Conservation (phyloP, 2,888 invertebrate genomes). For the Drosophila anceps region DNA sequence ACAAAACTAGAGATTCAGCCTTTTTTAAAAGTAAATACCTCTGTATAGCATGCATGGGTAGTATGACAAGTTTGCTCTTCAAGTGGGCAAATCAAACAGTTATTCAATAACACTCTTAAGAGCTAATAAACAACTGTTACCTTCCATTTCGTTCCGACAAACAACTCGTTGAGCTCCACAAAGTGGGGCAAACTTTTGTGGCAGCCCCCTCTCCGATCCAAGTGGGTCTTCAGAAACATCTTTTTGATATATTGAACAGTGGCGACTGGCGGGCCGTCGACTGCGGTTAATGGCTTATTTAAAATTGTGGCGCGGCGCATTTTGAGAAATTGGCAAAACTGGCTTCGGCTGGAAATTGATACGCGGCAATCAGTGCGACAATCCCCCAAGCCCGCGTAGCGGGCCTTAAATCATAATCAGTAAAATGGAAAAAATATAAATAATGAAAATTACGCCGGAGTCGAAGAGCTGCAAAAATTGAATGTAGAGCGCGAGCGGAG, state of each 20-base stretch:
- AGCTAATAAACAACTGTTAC: background rate
- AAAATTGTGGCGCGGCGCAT: constrained; percentile 72
- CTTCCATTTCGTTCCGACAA: background rate
- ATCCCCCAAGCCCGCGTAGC: constrained; percentile 46
- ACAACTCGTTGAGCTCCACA: background rate
- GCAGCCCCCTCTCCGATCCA: background rate
- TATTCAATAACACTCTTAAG: background rate
- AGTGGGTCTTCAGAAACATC: constrained; percentile 36
- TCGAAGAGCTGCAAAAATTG: constrained; percentile 65
- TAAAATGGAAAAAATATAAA: constrained; percentile 82
- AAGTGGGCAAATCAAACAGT: background rate
- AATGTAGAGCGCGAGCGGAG: constrained; percentile 63
- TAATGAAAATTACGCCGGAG: constrained; percentile 73
- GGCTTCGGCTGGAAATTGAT: constrained; percentile 81
- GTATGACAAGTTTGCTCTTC: background rate
- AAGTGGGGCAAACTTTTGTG: background rate
- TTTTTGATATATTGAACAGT: constrained; percentile 81
- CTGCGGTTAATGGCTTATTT: constrained; percentile 85
- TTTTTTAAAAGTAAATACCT: background rate
- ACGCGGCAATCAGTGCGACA: constrained; percentile 79
- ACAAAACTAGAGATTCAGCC: background rate
- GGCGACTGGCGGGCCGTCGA: constrained; percentile 64
- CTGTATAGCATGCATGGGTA: background rate
- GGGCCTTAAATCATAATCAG: constrained; percentile 83
- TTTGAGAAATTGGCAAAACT: constrained; percentile 84